Conservation (phyloP, 2,888 invertebrate genomes). For the Hirtodrosophila duncani region DNA sequence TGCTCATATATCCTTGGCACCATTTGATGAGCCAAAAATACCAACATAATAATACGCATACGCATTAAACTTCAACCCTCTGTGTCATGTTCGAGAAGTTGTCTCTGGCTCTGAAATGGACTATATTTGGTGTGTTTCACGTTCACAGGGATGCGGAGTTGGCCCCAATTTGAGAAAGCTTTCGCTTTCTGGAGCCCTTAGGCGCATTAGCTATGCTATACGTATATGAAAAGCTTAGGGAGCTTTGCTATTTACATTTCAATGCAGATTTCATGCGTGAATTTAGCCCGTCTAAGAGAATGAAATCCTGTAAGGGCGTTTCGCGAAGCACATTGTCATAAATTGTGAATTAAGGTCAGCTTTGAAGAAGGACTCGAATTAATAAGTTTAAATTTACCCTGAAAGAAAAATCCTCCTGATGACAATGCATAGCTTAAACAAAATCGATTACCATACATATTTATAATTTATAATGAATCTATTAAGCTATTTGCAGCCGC, state of each 20-base stretch:
- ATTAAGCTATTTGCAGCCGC: too few relatives aligned
- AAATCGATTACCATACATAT: too few relatives aligned
- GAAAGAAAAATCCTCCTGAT: too few relatives aligned
- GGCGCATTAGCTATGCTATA: too few relatives aligned
- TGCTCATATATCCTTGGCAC: conserved; percentile 66
- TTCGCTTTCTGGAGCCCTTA: conserved; percentile 17
- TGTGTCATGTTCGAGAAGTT: conserved; percentile 17
- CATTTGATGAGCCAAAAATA: conserved; percentile 6
- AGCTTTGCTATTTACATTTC: conserved; percentile 61
- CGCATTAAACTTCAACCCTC: too few relatives aligned
- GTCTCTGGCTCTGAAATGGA: conserved; percentile 7
- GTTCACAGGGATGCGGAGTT: too few relatives aligned
- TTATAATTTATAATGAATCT: too few relatives aligned
- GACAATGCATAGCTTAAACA: too few relatives aligned
- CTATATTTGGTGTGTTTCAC: not conserved
- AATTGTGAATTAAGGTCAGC: conserved; percentile 28
- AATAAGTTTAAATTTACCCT: too few relatives aligned
- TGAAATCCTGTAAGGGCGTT: too few relatives aligned
- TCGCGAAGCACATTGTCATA: too few relatives aligned
- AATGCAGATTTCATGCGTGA: conserved; percentile 56
- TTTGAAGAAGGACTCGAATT: conserved; percentile 7
- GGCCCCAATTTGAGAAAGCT: conserved; percentile 28
- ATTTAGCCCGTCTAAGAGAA: conserved; percentile 10
- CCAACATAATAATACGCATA: not conserved
- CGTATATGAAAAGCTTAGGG: conserved; percentile 41